Base-by-base conservation (phyloP, 2,797 vertebrate genomes). In the Spatula versicolor region DNA sequence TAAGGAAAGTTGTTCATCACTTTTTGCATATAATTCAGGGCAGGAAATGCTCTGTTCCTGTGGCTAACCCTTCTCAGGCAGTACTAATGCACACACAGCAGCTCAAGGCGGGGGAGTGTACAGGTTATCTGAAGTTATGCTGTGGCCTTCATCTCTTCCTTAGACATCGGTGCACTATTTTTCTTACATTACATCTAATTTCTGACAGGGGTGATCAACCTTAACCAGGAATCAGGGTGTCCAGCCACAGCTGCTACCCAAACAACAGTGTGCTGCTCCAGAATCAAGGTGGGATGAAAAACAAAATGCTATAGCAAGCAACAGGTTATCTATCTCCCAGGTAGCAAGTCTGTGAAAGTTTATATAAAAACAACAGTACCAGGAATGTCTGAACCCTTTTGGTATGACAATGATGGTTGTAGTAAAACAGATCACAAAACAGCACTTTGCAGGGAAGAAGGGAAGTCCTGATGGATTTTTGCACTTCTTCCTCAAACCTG, bases 351-450 rank as follows among this genome's bases (percentile, higher is more conserved):
- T 25, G 5, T 74, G 83, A 88, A 62, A 76, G 13, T 9, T 1
- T 31, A 56, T 50, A 63, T 64, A 30, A n/a, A 83, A 95, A 45
- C 43, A 91, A 13, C 1, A 2, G 20, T 43, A 15, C 11, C 18
- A 54, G 67, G 9, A 64, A 62, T 26, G 28, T 55, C 67, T 11
- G 4, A 81, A 72, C 19, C 11, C 21, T 77, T 37, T 60, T 33
- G 7, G 26, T 83, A 21, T 28, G 3, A 0, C 41, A 23, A 17
- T 0, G 0, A 8, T 0, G 0, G 41, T 5, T 71, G n/a, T 25
- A 59, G 35, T 68, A 72, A 92, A 78, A 83, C 41, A 78, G 75
- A 74, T 78, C 33, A 59, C 30, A 33, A 39, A 10, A 66, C 50
- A 88, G 46, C 39, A 11, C 28, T 60, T 19, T 21, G 35, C 13